Evolutionary conservation across 2,888 invertebrate genomes (phyloP).

Genomic region (Cenopis cana): DNA sequence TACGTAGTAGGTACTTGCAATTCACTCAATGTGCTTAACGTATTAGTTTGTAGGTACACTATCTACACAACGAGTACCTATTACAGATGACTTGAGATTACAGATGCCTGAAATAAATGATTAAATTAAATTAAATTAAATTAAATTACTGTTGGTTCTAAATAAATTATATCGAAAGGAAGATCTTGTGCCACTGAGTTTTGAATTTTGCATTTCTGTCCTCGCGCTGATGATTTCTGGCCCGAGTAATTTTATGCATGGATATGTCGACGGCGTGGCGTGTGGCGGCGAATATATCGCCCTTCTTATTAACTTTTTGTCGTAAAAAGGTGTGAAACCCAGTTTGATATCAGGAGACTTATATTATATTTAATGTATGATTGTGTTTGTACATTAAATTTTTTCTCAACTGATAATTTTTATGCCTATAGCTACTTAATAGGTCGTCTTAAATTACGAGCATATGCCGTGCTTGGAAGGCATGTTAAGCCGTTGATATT

Average conservation of each 20-base stretch:
- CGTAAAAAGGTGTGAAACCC: slow-evolving; percentile 55
- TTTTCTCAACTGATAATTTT: background rate
- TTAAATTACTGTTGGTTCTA: background rate
- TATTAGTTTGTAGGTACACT: too few relatives aligned
- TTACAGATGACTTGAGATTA: too few relatives aligned
- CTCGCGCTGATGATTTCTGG: slow-evolving; percentile 55
- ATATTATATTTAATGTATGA: background rate
- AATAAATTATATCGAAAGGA: background rate
- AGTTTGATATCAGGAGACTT: slow-evolving; percentile 12
- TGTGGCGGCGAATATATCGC: slow-evolving; percentile 51
- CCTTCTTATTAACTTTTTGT: slow-evolving; percentile 54
- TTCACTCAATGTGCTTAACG: too few relatives aligned
- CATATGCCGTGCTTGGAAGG: too few relatives aligned
- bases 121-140: too few relatives aligned
- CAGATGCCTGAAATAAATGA: too few relatives aligned
- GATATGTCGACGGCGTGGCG: slow-evolving; percentile 55
- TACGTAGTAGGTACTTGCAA: too few relatives aligned
- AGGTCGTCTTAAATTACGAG: background rate
- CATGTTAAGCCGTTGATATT: too few relatives aligned
- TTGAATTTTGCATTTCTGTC: slow-evolving; percentile 24
- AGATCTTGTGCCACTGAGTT: slow-evolving; percentile 5
- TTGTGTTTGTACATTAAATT: background rate
- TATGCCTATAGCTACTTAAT: background rate
- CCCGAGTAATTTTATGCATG: slow-evolving; percentile 67
- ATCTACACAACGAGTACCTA: too few relatives aligned